Percentiles rank a stretch among this genome's conserved stretches.
phyloP scores from a whole-genome alignment of 2,113 vertebrate genomes.

The Psilopsiagon aurifrons region DNA sequence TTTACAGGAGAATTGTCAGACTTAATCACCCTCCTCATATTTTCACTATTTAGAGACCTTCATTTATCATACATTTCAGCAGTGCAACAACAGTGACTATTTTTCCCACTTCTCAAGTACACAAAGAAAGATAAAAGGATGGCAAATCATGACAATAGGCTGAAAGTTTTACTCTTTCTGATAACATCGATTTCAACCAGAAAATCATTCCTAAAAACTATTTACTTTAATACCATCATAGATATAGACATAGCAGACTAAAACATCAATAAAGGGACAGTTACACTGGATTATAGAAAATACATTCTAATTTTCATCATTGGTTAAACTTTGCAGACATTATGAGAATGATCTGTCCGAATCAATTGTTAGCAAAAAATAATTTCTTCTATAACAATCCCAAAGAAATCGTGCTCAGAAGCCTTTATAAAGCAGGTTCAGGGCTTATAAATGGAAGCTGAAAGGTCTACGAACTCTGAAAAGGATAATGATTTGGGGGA shows the following conservation, averaged over 20 bases:
- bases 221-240: neutral
- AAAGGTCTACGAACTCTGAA: neutral
- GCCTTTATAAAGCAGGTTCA: neutral
- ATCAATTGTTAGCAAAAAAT: neutral
- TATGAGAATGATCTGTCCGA: neutral
- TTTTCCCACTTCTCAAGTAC: conserved; percentile 17
- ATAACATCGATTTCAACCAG: neutral
- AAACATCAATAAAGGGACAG: neutral
- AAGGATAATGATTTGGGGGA: neutral
- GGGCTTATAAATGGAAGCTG: neutral
- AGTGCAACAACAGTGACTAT: conserved; percentile 72
- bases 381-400: neutral
- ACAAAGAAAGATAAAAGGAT: conserved; percentile 8
- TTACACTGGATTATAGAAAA: neutral
- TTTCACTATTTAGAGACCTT: conserved; percentile 74
- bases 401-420: neutral
- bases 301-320: neutral
- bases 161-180: neutral
- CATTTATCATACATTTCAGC: conserved; percentile 76
- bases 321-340: neutral
- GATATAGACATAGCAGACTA: neutral
- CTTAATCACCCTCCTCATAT: conserved; percentile 83
- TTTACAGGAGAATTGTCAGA: conserved; percentile 84
- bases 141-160: neutral
- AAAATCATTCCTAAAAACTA: neutral